A percentile compares a stretch with the other conserved stretches of the same genome.
Evolutionary conservation across 1,140 invertebrate genomes (phyloP).

Genomic region (Onthophagus taurus): DNA sequence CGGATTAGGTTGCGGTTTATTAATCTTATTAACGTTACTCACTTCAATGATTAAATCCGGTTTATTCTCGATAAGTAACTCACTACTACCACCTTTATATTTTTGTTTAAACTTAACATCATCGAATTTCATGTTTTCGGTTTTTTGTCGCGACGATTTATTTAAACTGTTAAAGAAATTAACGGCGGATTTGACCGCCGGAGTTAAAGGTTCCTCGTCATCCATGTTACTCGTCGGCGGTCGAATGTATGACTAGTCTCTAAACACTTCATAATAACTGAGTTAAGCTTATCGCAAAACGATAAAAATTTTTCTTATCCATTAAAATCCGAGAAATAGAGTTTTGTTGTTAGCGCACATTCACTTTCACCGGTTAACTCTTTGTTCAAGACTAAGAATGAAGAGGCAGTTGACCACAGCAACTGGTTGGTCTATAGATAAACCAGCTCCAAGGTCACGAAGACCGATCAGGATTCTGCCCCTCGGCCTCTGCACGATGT

Average conservation of each 20-base stretch:
- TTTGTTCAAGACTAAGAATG: too few species aligned
- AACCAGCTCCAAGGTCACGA: too few species aligned
- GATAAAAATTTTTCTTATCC: background rate
- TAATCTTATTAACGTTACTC: background rate
- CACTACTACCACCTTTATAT: conserved; percentile 1
- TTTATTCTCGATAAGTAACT: background rate
- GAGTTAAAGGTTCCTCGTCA: conserved; percentile 9
- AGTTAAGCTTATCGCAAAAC: too few species aligned
- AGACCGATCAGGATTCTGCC: too few species aligned
- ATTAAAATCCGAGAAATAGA: too few species aligned
- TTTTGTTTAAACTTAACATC: background rate
- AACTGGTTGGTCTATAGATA: too few species aligned
- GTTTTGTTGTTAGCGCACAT: too few species aligned
- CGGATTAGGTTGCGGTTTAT: conserved; percentile 1
- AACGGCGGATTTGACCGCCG: conserved; percentile 23
- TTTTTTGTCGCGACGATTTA: conserved; percentile 1
- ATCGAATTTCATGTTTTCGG: conserved; percentile 1
- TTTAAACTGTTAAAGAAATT: conserved; percentile 27
- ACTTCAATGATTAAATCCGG: conserved; percentile 1
- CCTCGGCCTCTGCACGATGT: too few species aligned
- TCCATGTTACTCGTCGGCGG: conserved; percentile 7
- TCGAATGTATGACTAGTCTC: too few species aligned
- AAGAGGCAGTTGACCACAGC: too few species aligned
- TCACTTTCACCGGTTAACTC: too few species aligned
- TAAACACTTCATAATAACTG: too few species aligned